Base-by-base conservation (phyloP, 2,888 invertebrate genomes). In the Aphidoletes aphidimyza region DNA sequence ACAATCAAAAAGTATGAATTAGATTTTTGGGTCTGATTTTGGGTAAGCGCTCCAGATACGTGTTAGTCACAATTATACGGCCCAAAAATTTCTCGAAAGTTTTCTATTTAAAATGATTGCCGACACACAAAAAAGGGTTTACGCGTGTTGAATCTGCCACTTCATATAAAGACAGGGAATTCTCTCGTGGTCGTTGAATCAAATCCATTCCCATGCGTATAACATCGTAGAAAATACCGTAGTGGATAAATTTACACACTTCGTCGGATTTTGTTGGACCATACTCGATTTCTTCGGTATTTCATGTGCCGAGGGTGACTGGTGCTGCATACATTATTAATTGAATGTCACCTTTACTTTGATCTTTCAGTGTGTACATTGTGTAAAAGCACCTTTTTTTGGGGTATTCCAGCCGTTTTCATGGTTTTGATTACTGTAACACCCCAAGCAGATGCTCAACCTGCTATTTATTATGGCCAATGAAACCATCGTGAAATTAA, bases 291-390 rank as follows among this genome's bases (percentile, higher is more conserved):
- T 54, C 54, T 54, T 34, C 30, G 69, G 69, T 30, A 69, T 11
- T 69, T 30, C 22, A 22, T 14, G 8, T 30, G 26, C 30, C n/a
- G 30, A 30, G 26, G 26, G 26, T 19, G 54, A 69, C 69, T n/a
- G 34, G 6, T 6, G 69, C n/a, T 69, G 69, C 14, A 14, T 30
- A 54, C 34, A 34, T 30, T 69, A 69, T 69, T 69, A 69, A 69
- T 69, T 69, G 69, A 26, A 69, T 11, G 69, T 69, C 69, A 69
- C 34, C 69, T 69, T 69, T 11, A n/a, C 69, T 69, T 69, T 69
- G 69, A 69, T 69, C 69, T 69, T 22, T 54, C 22, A 14, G 69
- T 34, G 69, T 69, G n/a, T 14, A 17, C 6, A 6, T 9, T 14
- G 30, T 34, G 69, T 34, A 69, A 11, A 69, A 69, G 14, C 69